These are phyloP conservation scores for Thripadectes ignobilis DNA, from an alignment of 2,797 vertebrate species.

Conservation along the genomic window DNA sequence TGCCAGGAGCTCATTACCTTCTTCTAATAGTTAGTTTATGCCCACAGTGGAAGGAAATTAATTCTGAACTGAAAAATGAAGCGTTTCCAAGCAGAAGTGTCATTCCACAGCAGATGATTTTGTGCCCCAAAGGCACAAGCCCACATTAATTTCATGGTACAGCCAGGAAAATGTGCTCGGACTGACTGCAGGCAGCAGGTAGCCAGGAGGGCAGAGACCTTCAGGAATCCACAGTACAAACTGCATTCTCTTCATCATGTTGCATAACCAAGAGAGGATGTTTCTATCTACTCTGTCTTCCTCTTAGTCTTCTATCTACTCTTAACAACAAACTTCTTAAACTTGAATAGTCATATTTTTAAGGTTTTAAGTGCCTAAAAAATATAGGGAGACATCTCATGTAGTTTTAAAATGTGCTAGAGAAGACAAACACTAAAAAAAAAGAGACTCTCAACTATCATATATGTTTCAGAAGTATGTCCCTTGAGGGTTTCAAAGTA, in stretches of 20 bases:
- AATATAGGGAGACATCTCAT: not conserved
- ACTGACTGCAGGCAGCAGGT: rapidly evolving
- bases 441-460: not conserved
- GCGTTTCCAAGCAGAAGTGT: not conserved
- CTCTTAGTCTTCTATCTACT: not conserved
- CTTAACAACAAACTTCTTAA: not conserved
- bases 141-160: not conserved
- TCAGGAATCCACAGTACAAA: not conserved
- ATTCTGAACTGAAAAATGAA: conserved; percentile 16
- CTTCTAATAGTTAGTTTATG: not conserved
- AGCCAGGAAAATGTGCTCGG: not conserved
- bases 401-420: not conserved
- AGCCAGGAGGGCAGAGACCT: not conserved
- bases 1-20: not conserved
- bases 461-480: not conserved
- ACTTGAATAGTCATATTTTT: not conserved
- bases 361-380: not conserved
- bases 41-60: conserved; percentile 15
- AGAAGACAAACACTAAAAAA: not conserved
- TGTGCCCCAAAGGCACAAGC: not conserved
- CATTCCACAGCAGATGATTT: not conserved
- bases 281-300: not conserved
- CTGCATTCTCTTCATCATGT: not conserved
- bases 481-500: not conserved
- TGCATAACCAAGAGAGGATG: not conserved